These are phyloP conservation scores for Miichthys miiuy DNA, from an alignment of 2,797 vertebrate genomes.

Conservation along the genomic window DNA sequence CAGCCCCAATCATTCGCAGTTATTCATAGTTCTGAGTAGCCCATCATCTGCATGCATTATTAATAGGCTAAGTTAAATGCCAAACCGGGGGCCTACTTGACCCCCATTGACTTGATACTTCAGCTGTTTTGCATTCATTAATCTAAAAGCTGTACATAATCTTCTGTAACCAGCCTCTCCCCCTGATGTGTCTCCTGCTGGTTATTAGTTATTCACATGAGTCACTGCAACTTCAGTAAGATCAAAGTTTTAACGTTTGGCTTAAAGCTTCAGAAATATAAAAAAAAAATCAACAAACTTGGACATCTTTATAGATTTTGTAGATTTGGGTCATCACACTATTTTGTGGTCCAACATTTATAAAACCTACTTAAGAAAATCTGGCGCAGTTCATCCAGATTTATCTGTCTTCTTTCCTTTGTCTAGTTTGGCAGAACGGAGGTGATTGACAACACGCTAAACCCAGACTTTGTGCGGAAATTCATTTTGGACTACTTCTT, in stretches of 20 bases:
- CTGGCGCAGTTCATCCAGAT: background rate
- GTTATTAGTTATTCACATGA: constrained; percentile 30
- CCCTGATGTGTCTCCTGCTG: constrained; percentile 25
- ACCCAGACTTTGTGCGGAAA: constrained; percentile 98
- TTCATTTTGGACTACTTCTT: constrained; percentile 99
- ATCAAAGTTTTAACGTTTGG: background rate
- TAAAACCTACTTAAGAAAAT: background rate
- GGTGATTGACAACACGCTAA: constrained; percentile 98
- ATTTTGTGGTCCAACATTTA: background rate
- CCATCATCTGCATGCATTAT: constrained; percentile 62
- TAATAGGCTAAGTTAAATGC: constrained; percentile 71
- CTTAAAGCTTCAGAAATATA: background rate
- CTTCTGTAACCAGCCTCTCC: constrained; percentile 28
- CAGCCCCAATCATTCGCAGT: constrained; percentile 61
- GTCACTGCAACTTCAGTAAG: background rate
- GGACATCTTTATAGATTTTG: background rate
- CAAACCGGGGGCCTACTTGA: constrained; percentile 60
- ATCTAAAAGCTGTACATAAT: constrained; percentile 43
- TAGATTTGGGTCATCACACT: background rate
- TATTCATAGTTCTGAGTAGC: constrained; percentile 66
- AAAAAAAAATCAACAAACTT: background rate
- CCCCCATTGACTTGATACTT: constrained; percentile 64
- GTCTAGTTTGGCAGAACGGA: constrained; percentile 96
- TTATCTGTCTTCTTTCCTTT: background rate
- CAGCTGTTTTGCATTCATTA: constrained; percentile 64